Conservation (phyloP, 2,888 invertebrate species). For the Drosophila algonquin region DNA sequence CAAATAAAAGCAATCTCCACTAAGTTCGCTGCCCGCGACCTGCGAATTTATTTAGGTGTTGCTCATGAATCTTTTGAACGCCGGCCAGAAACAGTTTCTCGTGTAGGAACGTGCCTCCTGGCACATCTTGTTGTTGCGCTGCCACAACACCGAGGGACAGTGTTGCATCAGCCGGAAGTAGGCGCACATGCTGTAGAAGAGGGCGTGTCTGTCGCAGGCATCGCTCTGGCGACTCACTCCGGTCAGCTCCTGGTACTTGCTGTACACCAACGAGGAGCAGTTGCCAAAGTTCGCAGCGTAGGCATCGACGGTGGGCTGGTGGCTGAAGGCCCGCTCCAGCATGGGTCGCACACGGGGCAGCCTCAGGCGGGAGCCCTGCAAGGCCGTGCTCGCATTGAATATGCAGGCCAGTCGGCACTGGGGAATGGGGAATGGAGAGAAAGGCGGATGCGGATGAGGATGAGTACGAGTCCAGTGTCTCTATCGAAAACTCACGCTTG, state of each 20-base stretch:
- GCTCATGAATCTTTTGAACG: conserved; percentile 61
- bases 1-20: background rate
- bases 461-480: no score
- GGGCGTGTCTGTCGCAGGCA: conserved; percentile 63
- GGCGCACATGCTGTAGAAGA: conserved; percentile 69
- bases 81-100: conserved; percentile 59
- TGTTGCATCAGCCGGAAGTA: conserved; percentile 52
- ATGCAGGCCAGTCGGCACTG: conserved; percentile 69
- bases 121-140: conserved; percentile 35
- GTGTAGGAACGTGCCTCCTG: conserved; percentile 49
- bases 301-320: conserved; percentile 45
- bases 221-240: conserved; percentile 59
- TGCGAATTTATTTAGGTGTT: conserved; percentile 46
- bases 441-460: no score
- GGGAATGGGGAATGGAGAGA: background rate
- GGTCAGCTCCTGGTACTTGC: conserved; percentile 44
- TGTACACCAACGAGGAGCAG: conserved; percentile 49
- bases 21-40: background rate
- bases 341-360: conserved; percentile 52
- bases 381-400: conserved; percentile 54
- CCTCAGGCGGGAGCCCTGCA: conserved; percentile 48
- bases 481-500: conserved; percentile 51
- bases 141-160: conserved; percentile 40
- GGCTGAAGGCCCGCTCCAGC: conserved; percentile 55
- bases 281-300: conserved; percentile 55